Evolutionary conservation across 2,888 invertebrate species (phyloP).

Genomic region (Hydropsyche betteni): DNA sequence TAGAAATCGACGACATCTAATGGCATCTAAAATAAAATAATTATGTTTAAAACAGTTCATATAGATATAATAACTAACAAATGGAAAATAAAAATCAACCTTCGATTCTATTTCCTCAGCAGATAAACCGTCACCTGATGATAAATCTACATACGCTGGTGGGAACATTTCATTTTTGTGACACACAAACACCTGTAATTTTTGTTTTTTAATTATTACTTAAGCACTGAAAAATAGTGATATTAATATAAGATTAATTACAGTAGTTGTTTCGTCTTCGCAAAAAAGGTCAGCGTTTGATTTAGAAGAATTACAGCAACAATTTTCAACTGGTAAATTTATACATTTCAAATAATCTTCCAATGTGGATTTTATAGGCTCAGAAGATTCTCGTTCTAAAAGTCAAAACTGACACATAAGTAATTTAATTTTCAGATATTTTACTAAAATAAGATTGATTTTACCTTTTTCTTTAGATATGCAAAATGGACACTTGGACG

Average conservation of each 20-base stretch:
- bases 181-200: slow-evolving; percentile 20
- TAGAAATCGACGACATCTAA: neutral
- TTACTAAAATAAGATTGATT: neutral
- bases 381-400: neutral
- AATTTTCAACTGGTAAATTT: neutral
- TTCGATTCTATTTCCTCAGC: slow-evolving; percentile 3
- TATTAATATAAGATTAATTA: neutral
- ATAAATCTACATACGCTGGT: slow-evolving; percentile 18
- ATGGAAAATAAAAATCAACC: neutral
- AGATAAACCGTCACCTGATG: slow-evolving; percentile 1
- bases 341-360: slow-evolving; percentile 1
- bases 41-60: neutral
- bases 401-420: neutral
- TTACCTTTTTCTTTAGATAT: slow-evolving; percentile 11
- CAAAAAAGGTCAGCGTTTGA: neutral
- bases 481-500: slow-evolving; percentile 30
- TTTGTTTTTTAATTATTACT: too few species aligned
- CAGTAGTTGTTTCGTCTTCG: slow-evolving; percentile 2
- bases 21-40: slow-evolving; percentile 19
- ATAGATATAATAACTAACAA: neutral
- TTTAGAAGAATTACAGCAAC: slow-evolving; percentile 13
- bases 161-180: slow-evolving; percentile 2
- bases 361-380: slow-evolving; percentile 1
- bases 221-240: too few species aligned
- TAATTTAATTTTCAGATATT: neutral